Evolutionary conservation across 2,888 invertebrate species (phyloP), one percentile per base, ranked within the genome.

Genomic region (Andrena hattorfiana): DNA sequence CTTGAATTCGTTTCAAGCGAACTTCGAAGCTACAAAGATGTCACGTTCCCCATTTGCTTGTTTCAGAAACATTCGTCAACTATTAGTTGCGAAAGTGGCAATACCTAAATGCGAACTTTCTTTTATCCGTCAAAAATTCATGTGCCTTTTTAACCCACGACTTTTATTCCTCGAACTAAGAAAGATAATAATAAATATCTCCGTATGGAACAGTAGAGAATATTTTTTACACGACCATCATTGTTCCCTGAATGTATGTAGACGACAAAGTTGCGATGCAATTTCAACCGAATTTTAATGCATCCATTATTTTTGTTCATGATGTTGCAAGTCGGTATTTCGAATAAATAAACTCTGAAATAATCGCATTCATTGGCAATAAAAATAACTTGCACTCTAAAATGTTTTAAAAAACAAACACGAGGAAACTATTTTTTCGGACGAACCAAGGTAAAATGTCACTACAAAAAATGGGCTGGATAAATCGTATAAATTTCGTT

Each of bases 1-100:
- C 75, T 84, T 64, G 72, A 48, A 81, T 81, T 84, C 77, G 77
- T 77, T 64, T 54, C 48, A 64, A 56, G 71, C 75, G 62, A 69
- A 72, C 64, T 75, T 71, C 59, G 68, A 72, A 83, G 74, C 63
- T 59, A 80, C 70, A 54, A 76, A 60, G 59, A 62, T 82, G 71
- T 71, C 71, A 77, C 28, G 54, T n/a, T 42, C 51, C 28, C 69
- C 23, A 35, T 67, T 76, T 26, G 23, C 10, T 10, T 20, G 26
- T 10, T 23, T 20, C 3, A 42, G 42, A 42, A 56, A 23, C 26
- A 56, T 23, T 20, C 26, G 23, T 23, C 26, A 56, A 26, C 13
- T 26, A 26, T 23, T 1, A 56, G 0, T 56, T 56, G 23, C 23
- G 26, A 56, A 56, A 56, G 4, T 23, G 4, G 1, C 10, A 26